A percentile compares a stretch with the other conserved stretches of the same genome.
Evolutionary conservation across 92 coral and sea anemone species (phyloP).

Genomic region (Virgularia gustaviana): DNA sequence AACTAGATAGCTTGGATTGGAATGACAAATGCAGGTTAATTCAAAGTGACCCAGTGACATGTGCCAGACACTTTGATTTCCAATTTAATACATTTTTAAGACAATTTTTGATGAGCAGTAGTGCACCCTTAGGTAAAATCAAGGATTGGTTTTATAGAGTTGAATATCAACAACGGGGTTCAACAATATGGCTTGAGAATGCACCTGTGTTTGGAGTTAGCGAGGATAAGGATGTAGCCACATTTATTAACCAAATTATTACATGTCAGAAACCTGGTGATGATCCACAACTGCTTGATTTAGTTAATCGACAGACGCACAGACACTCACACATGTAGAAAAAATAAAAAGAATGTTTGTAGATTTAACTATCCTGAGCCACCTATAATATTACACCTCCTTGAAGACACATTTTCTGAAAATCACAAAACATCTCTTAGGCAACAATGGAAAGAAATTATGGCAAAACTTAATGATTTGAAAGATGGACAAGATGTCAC

Average conservation of each 20-base stretch:
- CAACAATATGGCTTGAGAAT: constrained; percentile 52
- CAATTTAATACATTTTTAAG: constrained; percentile 52
- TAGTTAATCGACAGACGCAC: constrained; percentile 62
- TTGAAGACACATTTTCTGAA: constrained; percentile 32
- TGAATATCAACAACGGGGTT: constrained; percentile 53
- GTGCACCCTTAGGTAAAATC: constrained; percentile 41
- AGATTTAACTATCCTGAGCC: constrained; percentile 63
- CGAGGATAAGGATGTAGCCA: constrained; percentile 42
- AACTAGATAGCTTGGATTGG: constrained; percentile 21
- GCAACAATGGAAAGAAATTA: constrained; percentile 50
- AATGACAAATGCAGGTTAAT: constrained; percentile 31
- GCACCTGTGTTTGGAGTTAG: constrained; percentile 55
- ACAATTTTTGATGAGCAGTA: constrained; percentile 34
- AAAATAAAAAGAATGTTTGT: constrained; percentile 26
- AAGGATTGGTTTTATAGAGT: constrained; percentile 58
- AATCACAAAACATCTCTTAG: constrained; percentile 29
- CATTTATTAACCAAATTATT: constrained; percentile 52
- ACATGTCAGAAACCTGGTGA: constrained; percentile 54
- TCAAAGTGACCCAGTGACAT: constrained; percentile 55
- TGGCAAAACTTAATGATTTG: constrained; percentile 41
- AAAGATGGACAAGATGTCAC: constrained; percentile 53
- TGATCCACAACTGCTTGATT: constrained; percentile 45
- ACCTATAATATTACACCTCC: constrained; percentile 60
- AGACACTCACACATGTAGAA: constrained; percentile 67
- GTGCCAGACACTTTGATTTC: constrained; percentile 61